A percentile compares a stretch with the other conserved stretches of the same genome.
These are phyloP conservation scores for Tipula vernalis DNA, from an alignment of 2,888 invertebrate genomes.

Conservation along the genomic window DNA sequence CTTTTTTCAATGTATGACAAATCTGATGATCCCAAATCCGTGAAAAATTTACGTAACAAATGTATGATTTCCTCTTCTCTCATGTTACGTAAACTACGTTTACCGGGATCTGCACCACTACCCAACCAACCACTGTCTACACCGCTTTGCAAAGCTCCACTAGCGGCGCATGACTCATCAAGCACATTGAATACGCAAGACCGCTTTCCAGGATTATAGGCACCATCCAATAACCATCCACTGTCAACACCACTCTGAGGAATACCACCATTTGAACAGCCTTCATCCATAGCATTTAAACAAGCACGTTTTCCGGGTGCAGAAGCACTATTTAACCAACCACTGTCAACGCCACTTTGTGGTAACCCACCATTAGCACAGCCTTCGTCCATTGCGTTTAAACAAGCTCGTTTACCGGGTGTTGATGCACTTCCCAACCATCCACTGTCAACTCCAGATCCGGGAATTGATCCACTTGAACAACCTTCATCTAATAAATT, in stretches of 20 bases:
- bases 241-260: slow-evolving; percentile 38
- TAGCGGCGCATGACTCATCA: neutral
- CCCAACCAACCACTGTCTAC: slow-evolving; percentile 22
- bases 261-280: slow-evolving; percentile 39
- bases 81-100: slow-evolving; percentile 34
- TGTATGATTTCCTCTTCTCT: neutral
- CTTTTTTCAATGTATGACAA: neutral
- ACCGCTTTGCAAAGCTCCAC: slow-evolving; percentile 38
- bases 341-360: slow-evolving; percentile 37
- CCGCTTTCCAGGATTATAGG: slow-evolving; percentile 35
- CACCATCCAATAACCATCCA: slow-evolving; percentile 34
- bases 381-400: slow-evolving; percentile 41
- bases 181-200: neutral
- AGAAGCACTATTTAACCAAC: slow-evolving; percentile 35
- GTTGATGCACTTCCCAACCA: slow-evolving; percentile 36
- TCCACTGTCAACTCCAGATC: slow-evolving; percentile 37
- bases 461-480: slow-evolving; percentile 37
- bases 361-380: slow-evolving; percentile 36
- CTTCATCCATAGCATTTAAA: slow-evolving; percentile 40
- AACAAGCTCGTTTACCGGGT: slow-evolving; percentile 33
- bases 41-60: neutral
- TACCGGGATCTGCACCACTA: neutral
- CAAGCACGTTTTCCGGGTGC: slow-evolving; percentile 36
- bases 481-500: slow-evolving; percentile 43
- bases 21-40: neutral